phyloP scores from a whole-genome alignment of 2,113 vertebrate species.

The Heterocephalus glaber region DNA sequence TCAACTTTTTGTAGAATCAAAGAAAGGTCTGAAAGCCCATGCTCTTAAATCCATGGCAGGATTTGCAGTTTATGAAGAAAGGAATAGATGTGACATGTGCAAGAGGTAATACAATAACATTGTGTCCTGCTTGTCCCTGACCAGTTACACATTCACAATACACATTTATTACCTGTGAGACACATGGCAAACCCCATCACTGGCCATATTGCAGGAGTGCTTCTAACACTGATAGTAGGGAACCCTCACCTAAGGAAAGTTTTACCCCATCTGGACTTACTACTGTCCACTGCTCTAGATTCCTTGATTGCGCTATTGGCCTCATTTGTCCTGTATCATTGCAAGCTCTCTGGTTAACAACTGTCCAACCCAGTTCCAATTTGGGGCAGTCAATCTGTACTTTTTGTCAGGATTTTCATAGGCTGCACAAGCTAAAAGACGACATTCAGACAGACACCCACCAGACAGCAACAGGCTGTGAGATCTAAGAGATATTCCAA shows the following conservation, averaged over 20 bases:
- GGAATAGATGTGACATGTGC: background rate
- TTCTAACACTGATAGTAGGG: background rate
- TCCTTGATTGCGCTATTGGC: background rate
- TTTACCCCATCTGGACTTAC: background rate
- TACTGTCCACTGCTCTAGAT: background rate
- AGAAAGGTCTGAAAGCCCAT: background rate
- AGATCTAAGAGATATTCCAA: background rate
- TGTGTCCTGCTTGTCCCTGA: background rate
- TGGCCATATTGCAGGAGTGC: background rate
- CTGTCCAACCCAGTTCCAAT: background rate
- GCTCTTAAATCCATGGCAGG: background rate
- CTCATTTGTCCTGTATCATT: background rate
- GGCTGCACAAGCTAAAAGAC: background rate
- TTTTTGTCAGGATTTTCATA: background rate
- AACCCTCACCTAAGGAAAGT: background rate
- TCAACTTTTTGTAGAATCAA: background rate
- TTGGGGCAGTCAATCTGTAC: too few species aligned
- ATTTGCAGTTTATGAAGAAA: constrained; percentile 37
- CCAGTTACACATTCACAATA: background rate
- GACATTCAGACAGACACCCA: background rate
- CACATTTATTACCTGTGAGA: background rate
- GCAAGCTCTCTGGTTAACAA: background rate
- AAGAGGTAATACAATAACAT: background rate
- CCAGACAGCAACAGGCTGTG: background rate
- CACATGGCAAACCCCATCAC: background rate